Base-by-base conservation (phyloP, 2,113 vertebrate genomes). In the Nyctereutes procyonoides region DNA sequence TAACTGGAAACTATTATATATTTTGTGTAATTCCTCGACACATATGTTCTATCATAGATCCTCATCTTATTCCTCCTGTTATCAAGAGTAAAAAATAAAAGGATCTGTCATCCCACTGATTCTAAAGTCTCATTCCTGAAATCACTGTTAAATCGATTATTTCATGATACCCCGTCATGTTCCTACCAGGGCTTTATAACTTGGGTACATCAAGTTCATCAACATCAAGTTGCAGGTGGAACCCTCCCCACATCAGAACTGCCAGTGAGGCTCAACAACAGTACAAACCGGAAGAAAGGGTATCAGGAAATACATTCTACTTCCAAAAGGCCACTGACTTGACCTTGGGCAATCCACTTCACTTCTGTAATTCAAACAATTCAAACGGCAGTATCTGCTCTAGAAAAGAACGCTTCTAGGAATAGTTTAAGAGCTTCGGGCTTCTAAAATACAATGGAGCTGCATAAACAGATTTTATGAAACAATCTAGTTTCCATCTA, bases 11-110 rank as follows among this genome's bases (percentile, higher is more conserved):
- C 30, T 65, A 81, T 71, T 86, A 38, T 86, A 38, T 8, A 62
- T 74, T 96, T 89, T 97, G 73, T 83, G 62, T 95, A 89, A 91
- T 80, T 90, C 48, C 84, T 73, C 30, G 24, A 82, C 38, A 96
- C 58, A 48, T 28, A 60, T 8, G 55, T 48, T 84, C 60, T 89
- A 51, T 79, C 74, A 62, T 43, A 95, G 55, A 51, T 10, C 17
- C 65, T 87, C 26, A 55, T 89, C 92, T 32, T 81, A 63, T 65
- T 92, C 74, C 32, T 62, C 28, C 4, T 5, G 15, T 24, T 48
- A 48, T 38, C 53, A 89, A 84, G 63, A 20, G 20, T 14, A 90
- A 58, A 53, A 12, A n/a, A 14, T 22, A 24, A 51, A 88, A 67
- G 85, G 8, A 2, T 35, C 67, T 65, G 62, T 60, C 48, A 79